A percentile compares a stretch with the other conserved stretches of the same genome.
phyloP scores from a whole-genome alignment of 2,888 invertebrate genomes.

The Melinaea marsaeus region DNA sequence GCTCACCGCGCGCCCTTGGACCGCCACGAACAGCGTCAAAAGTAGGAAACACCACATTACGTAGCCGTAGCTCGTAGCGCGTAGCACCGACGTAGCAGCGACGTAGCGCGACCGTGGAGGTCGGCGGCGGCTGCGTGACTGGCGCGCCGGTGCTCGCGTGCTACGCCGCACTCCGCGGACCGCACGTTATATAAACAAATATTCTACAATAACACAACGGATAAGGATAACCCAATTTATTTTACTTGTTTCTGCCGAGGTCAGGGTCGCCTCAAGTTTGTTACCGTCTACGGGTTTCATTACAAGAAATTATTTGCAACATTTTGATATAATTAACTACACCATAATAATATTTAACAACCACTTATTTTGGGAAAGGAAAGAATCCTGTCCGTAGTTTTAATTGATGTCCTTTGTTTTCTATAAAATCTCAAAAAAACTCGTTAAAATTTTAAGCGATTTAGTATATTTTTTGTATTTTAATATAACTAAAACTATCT shows the following conservation, averaged over 20 bases:
- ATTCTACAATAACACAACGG: slow-evolving; percentile 56
- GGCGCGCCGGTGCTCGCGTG: slow-evolving; percentile 54
- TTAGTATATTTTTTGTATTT: too few relatives aligned
- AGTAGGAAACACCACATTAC: slow-evolving; percentile 65
- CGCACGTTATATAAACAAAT: slow-evolving; percentile 67
- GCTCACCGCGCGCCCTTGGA: slow-evolving; percentile 74
- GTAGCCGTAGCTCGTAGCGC: slow-evolving; percentile 50
- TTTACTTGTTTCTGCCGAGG: slow-evolving; percentile 20
- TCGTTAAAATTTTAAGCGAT: too few relatives aligned
- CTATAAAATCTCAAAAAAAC: too few relatives aligned
- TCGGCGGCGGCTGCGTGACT: slow-evolving; percentile 65
- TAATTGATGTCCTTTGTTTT: too few relatives aligned
- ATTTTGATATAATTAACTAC: neutral
- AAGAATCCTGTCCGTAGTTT: too few relatives aligned
- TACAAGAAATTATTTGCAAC: neutral
- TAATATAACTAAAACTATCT: too few relatives aligned
- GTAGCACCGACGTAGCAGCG: slow-evolving; percentile 53
- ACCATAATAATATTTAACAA: too few relatives aligned
- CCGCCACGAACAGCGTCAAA: slow-evolving; percentile 64
- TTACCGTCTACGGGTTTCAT: slow-evolving; percentile 7
- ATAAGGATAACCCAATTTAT: slow-evolving; percentile 41
- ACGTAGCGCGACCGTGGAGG: slow-evolving; percentile 52
- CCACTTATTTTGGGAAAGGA: too few relatives aligned
- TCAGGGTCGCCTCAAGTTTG: slow-evolving; percentile 21
- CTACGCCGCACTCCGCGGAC: slow-evolving; percentile 38